These are phyloP conservation scores for Leptosomus discolor DNA, from an alignment of 2,113 vertebrate species.

Conservation along the genomic window DNA sequence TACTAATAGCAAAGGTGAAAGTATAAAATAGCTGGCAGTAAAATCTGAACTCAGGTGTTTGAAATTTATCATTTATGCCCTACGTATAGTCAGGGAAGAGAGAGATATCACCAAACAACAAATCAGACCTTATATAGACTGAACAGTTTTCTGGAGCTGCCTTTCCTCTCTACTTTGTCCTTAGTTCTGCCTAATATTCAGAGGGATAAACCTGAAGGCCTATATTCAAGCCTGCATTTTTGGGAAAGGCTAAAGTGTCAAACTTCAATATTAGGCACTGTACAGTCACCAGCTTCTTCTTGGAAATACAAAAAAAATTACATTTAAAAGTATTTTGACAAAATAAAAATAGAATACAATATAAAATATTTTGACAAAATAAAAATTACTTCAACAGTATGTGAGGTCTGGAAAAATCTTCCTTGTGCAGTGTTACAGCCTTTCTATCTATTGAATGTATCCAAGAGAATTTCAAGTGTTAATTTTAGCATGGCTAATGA, in stretches of 20 bases:
- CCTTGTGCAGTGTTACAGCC: not conserved
- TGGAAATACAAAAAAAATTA: not conserved
- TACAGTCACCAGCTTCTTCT: not conserved
- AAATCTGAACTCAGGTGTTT: not conserved
- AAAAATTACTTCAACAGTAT: not conserved
- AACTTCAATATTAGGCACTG: not conserved
- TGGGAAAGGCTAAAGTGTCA: not conserved
- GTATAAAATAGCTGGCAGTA: not conserved
- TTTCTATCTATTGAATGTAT: not conserved
- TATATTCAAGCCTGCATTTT: not conserved
- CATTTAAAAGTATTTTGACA: not conserved
- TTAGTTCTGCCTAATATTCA: not conserved
- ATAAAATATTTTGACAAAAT: not conserved
- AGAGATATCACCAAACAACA: not conserved
- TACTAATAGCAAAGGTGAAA: not conserved
- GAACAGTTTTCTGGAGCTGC: not conserved
- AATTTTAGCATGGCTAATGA: not conserved
- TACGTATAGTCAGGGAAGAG: not conserved
- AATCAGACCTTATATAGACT: not conserved
- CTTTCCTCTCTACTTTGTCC: not conserved
- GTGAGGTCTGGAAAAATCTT: not conserved
- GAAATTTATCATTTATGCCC: not conserved
- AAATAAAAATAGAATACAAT: not conserved
- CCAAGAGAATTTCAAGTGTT: not conserved
- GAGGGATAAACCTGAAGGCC: not conserved